These are phyloP conservation scores for Pseudoatta argentina DNA, from an alignment of 1,140 invertebrate species.

Conservation along the genomic window DNA sequence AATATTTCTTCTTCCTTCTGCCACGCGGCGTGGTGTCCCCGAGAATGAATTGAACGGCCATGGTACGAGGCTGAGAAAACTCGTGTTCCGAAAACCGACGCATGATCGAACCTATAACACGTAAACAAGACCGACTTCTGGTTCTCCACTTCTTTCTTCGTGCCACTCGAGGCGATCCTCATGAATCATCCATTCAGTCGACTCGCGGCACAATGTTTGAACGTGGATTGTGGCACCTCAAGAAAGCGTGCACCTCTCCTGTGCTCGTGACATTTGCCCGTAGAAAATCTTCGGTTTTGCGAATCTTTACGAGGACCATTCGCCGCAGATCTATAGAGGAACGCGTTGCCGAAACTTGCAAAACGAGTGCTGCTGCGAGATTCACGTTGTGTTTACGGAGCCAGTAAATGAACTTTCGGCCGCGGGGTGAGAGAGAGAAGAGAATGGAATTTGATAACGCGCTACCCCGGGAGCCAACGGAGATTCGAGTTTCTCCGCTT, in stretches of 20 bases:
- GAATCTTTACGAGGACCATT: constrained; percentile 18
- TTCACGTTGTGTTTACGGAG: constrained; percentile 30
- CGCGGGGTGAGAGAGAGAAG: not conserved
- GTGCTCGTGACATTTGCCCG: constrained; percentile 68
- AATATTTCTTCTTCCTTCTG: constrained; percentile 7
- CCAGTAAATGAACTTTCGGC: constrained; percentile 40
- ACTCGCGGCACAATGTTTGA: constrained; percentile 78
- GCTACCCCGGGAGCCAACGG: constrained; percentile 3
- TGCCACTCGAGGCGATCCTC: constrained; percentile 69
- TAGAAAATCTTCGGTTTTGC: constrained; percentile 76
- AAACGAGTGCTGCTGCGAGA: constrained; percentile 35
- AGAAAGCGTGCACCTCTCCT: constrained; percentile 69
- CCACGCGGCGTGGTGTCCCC: not conserved
- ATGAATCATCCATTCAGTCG: constrained; percentile 81
- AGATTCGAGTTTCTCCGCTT: constrained; percentile 32
- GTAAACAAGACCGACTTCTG: constrained; percentile 50
- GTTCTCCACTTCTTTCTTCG: constrained; percentile 40
- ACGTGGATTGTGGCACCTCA: constrained; percentile 73
- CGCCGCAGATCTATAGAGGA: constrained; percentile 58
- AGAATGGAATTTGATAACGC: constrained; percentile 40
- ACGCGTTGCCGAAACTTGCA: constrained; percentile 54
- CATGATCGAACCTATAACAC: constrained; percentile 48
- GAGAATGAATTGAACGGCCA: constrained; percentile 17
- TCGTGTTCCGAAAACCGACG: constrained; percentile 36
- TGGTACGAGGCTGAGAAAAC: not conserved